Evolutionary conservation across 2,113 vertebrate genomes (phyloP), one percentile per base, ranked within the genome.

Genomic region (Balaenoptera acutorostrata): DNA sequence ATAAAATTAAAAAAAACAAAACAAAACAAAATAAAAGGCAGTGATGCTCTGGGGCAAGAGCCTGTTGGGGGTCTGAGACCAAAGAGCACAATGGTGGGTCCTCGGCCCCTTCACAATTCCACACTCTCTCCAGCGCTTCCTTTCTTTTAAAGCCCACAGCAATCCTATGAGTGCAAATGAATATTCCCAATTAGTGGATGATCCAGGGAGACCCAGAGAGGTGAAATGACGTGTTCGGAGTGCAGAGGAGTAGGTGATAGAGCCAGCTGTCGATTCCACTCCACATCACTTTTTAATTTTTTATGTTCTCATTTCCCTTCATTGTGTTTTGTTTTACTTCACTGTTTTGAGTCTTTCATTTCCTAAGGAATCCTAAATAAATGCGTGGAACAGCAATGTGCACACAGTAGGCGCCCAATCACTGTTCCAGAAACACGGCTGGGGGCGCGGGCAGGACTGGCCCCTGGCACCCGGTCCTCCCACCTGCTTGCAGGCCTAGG

Each of bases 101-200:
- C 7, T 23, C 36, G 0, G 31, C 14, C 25, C 33, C 46, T 7
- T 61, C 5, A 1, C 20, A 12, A 21, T 33, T 10, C 33, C 77
- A n/a, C 27, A 31, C 17, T 12, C 17, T 13, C 23, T 12, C n/a
- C 91, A 12, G 0, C 10, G 0, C 9, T 2, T 66, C 14, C 21
- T 63, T 21, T 5, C 46, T 31, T 39, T 46, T 13, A 21, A 33
- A 2, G 1, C 29, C 10, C 49, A 3, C 2, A 9, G 46, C 33
- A 11, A 9, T 17, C 18, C 39, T 52, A 21, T 4, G 27, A 0
- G 5, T 12, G 29, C 0, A 3, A 55, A 3, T 8, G 17, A 2
- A 5, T 10, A 27, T 27, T 33, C 63, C n/a, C 59, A 3, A 2
- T 41, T 10, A 41, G 14, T n/a, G 49, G 27, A 10, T 17, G 39